Conservation (phyloP, 2,888 invertebrate genomes). For the Drosophila atroscutellata region DNA sequence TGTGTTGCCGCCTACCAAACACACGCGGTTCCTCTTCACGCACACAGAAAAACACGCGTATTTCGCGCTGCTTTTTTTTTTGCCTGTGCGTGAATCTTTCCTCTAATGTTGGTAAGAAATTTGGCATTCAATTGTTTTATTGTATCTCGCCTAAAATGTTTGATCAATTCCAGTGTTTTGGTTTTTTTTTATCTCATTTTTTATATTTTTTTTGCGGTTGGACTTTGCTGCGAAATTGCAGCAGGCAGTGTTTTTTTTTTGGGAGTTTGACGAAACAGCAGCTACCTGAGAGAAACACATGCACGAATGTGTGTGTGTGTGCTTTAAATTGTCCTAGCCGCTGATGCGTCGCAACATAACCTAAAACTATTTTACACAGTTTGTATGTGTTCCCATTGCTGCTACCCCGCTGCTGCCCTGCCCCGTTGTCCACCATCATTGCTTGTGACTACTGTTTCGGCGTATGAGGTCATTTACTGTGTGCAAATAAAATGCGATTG, state of each 20-base stretch:
- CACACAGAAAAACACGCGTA: constrained; percentile 36
- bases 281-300: constrained; percentile 29
- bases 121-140: background rate
- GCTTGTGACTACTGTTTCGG: constrained; percentile 10
- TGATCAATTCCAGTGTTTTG: constrained; percentile 13
- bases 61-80: constrained; percentile 51
- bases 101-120: constrained; percentile 24
- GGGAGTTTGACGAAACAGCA: constrained; percentile 51
- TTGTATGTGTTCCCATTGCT: constrained; percentile 23
- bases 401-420: constrained; percentile 15
- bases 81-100: background rate
- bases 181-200: background rate
- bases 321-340: constrained; percentile 24
- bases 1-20: constrained; percentile 51
- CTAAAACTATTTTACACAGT: constrained; percentile 60
- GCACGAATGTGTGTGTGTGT: constrained; percentile 22
- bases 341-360: constrained; percentile 69
- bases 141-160: background rate
- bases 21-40: constrained; percentile 63
- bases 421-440: background rate
- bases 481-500: constrained; percentile 30
- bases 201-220: constrained; percentile 17
- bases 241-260: constrained; percentile 10
- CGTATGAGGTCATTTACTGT: constrained; percentile 77
- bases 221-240: constrained; percentile 53